These are phyloP conservation scores for Himalopsyche tibetana DNA, from an alignment of 2,888 invertebrate species.

Conservation along the genomic window DNA sequence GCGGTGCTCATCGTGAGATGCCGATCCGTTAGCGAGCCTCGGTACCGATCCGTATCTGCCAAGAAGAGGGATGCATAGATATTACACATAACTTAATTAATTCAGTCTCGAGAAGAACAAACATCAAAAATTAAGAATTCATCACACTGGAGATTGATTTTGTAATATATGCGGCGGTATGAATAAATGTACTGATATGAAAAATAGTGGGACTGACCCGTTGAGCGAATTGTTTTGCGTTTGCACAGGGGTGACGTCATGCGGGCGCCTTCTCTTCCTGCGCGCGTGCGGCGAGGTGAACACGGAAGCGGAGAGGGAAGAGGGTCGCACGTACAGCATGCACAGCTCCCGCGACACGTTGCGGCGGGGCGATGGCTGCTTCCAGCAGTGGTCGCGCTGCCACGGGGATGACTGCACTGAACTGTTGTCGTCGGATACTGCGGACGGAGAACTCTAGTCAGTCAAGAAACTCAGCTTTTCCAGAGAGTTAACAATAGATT, in stretches of 20 bases:
- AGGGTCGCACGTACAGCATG: constrained; percentile 82
- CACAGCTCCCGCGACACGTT: constrained; percentile 85
- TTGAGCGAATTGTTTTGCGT: constrained; percentile 66
- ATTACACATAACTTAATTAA: too few species aligned
- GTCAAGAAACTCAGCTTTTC: too few species aligned
- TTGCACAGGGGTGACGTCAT: constrained; percentile 73
- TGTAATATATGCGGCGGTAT: too few species aligned
- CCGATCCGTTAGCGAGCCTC: constrained; percentile 68
- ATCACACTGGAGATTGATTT: too few species aligned
- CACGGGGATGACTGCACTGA: constrained; percentile 93
- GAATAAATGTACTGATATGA: too few species aligned
- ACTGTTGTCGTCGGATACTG: constrained; percentile 92
- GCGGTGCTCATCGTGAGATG: constrained; percentile 64
- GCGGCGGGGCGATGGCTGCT: constrained; percentile 86
- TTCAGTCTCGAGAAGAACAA: too few species aligned
- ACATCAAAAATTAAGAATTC: too few species aligned
- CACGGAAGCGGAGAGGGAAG: constrained; percentile 73
- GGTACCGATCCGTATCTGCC: background rate
- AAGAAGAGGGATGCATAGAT: background rate
- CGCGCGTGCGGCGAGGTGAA: constrained; percentile 72
- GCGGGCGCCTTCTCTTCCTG: constrained; percentile 82
- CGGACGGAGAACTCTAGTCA: too few species aligned
- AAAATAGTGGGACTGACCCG: background rate
- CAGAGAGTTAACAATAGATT: too few species aligned
- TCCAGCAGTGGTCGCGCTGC: constrained; percentile 94